Evolutionary conservation across 92 coral and sea anemone genomes (phyloP), one percentile per base, ranked within the genome.

Genomic region (Plumapathes pennacea): DNA sequence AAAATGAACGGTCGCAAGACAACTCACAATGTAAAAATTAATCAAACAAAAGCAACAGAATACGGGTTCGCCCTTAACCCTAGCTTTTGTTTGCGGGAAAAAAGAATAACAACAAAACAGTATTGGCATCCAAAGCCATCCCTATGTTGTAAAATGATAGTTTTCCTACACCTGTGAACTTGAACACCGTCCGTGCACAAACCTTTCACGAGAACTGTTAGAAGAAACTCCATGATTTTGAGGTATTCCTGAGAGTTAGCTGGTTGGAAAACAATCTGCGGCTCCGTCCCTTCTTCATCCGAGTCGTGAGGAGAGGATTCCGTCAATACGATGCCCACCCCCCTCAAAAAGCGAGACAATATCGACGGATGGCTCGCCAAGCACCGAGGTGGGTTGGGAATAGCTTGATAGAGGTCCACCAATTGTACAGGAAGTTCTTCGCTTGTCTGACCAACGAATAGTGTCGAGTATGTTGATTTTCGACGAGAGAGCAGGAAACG

Each of bases 241-340:
- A 86, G 42, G n/a, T 68, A 34, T 43, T 74, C 76, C 37, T 82
- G 95, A 68, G 89, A 81, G 51, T 77, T 87, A 26, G 59, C 70
- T 54, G 95, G 95, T 39, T 84, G 83, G 51, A 87, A 87, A 12
- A 87, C 89, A 9, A 87, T 68, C 58, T 87, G 95, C 18, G 67
- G 71, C 27, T 87, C 89, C 10, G 70, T 60, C 13, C 50, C 32
- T 19, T 87, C 95, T 1, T 82, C 86, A 43, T 87, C 95, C 32
- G 77, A 89, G 20, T 73, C 89, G 11, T 67, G 71, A 18, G 74
- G 67, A 2, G 78, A 69, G 1, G 85, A 53, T 3, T 85, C 62
- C 4, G 80, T 78, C 17, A 82, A 4, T 9, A 57, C 53, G 29
- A 87, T 87, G 6, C 81, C 89, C 24, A 77, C 95, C 13, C 90